Conservation (phyloP, 1,140 invertebrate species). For the Metaphire vulgaris region DNA sequence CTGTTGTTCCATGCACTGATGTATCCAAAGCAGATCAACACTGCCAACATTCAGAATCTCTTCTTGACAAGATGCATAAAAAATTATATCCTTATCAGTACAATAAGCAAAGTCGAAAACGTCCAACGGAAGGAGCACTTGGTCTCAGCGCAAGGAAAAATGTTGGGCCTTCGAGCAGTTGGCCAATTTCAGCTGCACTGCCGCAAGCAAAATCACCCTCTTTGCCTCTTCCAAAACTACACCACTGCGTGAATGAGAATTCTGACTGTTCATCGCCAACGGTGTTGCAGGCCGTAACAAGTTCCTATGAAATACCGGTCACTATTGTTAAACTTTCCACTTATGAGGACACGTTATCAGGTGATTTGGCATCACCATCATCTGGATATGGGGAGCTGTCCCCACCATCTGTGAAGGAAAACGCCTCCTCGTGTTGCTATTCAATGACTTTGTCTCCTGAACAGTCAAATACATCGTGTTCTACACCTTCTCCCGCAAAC, state of each 20-base stretch:
- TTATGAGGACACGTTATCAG: neutral
- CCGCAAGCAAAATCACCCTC: neutral
- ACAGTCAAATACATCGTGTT: neutral
- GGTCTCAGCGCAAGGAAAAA: neutral
- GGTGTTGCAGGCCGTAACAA: no score
- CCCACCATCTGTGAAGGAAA: neutral
- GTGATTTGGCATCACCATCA: neutral
- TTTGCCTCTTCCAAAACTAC: neutral
- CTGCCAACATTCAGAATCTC: neutral
- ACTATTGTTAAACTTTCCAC: no score
- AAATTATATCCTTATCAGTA: neutral
- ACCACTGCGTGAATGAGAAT: neutral
- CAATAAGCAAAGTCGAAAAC: neutral
- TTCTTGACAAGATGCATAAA: neutral
- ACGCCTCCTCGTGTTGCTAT: neutral
- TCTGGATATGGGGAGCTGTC: neutral
- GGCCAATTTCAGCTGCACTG: neutral
- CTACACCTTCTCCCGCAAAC: neutral
- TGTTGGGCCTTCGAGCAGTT: neutral
- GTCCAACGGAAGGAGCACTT: neutral
- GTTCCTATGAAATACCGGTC: no score
- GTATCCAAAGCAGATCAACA: no score
- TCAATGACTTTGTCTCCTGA: neutral
- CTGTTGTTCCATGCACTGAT: no score
- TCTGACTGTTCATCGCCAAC: neutral